These are phyloP conservation scores for Porites cylindrica DNA, from an alignment of 92 coral and sea anemone genomes.

Conservation along the genomic window DNA sequence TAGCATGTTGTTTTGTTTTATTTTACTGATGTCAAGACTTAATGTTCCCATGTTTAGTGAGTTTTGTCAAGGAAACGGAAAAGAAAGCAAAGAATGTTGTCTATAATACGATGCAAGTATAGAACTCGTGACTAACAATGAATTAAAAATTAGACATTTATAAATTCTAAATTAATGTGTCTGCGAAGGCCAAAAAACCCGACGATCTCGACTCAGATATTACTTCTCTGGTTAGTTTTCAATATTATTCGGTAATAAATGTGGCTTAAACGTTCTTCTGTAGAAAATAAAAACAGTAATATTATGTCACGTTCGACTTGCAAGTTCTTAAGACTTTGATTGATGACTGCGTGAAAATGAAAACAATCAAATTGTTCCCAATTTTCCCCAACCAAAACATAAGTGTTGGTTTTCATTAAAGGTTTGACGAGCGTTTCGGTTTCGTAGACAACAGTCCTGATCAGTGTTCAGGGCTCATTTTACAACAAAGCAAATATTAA, in stretches of 20 bases:
- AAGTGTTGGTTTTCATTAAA: not conserved
- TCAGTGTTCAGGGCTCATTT: too few species aligned
- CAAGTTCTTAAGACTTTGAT: not conserved
- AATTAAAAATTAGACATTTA: not conserved
- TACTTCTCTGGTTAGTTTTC: not conserved
- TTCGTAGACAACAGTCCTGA: not conserved
- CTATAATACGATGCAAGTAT: not conserved
- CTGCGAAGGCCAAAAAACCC: not conserved
- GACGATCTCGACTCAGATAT: not conserved
- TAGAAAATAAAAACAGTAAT: not conserved
- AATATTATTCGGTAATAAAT: constrained; percentile 1
- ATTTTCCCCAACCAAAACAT: not conserved
- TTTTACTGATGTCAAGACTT: not conserved
- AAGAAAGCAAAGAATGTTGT: constrained; percentile 25
- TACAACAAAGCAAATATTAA: too few species aligned
- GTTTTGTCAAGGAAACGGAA: constrained; percentile 24
- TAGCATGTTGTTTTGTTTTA: not conserved
- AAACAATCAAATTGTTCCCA: constrained; percentile 2
- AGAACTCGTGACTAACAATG: not conserved
- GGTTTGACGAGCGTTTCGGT: not conserved
- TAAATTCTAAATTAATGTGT: not conserved
- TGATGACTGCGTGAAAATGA: not conserved
- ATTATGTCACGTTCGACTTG: not conserved
- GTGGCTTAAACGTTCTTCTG: not conserved
- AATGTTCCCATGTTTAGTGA: not conserved